These are phyloP conservation scores for Gorilla gorilla DNA, from an alignment of 2,113 vertebrate species.

Conservation along the genomic window DNA sequence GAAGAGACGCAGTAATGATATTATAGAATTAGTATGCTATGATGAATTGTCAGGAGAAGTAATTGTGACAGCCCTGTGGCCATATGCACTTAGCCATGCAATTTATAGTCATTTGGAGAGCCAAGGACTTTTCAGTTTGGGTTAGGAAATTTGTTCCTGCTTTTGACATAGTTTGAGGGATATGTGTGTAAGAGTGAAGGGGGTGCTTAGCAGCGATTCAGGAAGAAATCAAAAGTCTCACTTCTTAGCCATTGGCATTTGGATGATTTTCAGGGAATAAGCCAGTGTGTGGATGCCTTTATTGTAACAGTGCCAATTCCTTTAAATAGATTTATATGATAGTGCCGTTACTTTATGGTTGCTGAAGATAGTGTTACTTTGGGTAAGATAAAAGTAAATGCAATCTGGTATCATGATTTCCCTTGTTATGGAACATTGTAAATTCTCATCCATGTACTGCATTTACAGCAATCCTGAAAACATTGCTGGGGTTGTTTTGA, in stretches of 20 bases:
- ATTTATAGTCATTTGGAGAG: constrained; percentile 92
- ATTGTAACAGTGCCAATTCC: constrained; percentile 79
- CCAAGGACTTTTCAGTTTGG: constrained; percentile 95
- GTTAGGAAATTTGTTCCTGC: constrained; percentile 88
- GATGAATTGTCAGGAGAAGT: constrained; percentile 98
- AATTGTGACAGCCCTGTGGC: constrained; percentile 95
- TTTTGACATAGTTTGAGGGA: constrained; percentile 86
- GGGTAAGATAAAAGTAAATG: constrained; percentile 83
- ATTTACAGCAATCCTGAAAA: constrained; percentile 73
- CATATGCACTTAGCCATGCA: constrained; percentile 92
- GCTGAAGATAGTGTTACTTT: constrained; percentile 78
- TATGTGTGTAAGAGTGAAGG: constrained; percentile 69
- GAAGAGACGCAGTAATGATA: constrained; percentile 96
- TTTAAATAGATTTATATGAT: constrained; percentile 80
- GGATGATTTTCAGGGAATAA: constrained; percentile 82
- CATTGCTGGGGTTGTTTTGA: constrained; percentile 71
- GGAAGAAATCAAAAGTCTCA: constrained; percentile 81
- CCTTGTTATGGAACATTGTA: constrained; percentile 73
- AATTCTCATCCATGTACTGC: constrained; percentile 71
- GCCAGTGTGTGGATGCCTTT: constrained; percentile 73
- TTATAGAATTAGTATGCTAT: constrained; percentile 99
- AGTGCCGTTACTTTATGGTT: constrained; percentile 75
- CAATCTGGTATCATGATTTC: constrained; percentile 77
- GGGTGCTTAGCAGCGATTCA: constrained; percentile 66
- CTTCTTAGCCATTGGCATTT: constrained; percentile 76